Evolutionary conservation across 2,888 invertebrate genomes (phyloP).

Genomic region (Archips crataeganus): DNA sequence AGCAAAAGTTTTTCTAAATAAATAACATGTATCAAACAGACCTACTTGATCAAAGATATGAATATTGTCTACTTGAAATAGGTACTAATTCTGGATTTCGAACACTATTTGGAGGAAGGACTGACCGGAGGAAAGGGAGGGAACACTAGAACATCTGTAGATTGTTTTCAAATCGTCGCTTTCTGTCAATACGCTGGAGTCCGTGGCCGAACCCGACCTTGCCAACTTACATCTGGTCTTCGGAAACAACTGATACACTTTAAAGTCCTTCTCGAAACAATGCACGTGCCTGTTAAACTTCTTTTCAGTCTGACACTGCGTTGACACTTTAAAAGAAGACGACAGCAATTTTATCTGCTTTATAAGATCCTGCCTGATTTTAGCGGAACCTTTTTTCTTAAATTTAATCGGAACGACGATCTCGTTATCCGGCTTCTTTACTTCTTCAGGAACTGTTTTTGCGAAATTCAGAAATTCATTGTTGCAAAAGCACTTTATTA

Average conservation of each 20-base stretch:
- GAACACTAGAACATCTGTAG: slow-evolving; percentile 68
- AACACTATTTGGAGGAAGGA: slow-evolving; percentile 24
- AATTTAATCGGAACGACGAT: slow-evolving; percentile 34
- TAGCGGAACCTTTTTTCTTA: slow-evolving; percentile 42
- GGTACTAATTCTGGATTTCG: background rate
- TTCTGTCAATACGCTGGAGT: slow-evolving; percentile 46
- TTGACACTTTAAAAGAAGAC: slow-evolving; percentile 57
- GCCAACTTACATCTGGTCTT: slow-evolving; percentile 51
- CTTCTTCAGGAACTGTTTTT: slow-evolving; percentile 3
- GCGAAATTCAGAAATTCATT: background rate
- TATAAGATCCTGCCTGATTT: slow-evolving; percentile 52
- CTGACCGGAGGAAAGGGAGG: slow-evolving; percentile 66
- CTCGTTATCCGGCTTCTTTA: slow-evolving; percentile 31
- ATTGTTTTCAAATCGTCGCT: slow-evolving; percentile 71
- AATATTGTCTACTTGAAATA: too few relatives aligned
- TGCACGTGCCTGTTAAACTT: slow-evolving; percentile 45
- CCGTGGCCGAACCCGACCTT: slow-evolving; percentile 55
- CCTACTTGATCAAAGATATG: background rate
- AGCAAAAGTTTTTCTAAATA: background rate
- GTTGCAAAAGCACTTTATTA: slow-evolving; percentile 54
- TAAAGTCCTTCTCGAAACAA: slow-evolving; percentile 52
- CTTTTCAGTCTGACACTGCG: slow-evolving; percentile 61
- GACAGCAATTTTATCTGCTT: slow-evolving; percentile 54
- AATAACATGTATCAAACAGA: background rate
- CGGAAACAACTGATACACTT: slow-evolving; percentile 59